Conservation (phyloP, 2,113 vertebrate genomes). For the Prionailurus bengalensis region DNA sequence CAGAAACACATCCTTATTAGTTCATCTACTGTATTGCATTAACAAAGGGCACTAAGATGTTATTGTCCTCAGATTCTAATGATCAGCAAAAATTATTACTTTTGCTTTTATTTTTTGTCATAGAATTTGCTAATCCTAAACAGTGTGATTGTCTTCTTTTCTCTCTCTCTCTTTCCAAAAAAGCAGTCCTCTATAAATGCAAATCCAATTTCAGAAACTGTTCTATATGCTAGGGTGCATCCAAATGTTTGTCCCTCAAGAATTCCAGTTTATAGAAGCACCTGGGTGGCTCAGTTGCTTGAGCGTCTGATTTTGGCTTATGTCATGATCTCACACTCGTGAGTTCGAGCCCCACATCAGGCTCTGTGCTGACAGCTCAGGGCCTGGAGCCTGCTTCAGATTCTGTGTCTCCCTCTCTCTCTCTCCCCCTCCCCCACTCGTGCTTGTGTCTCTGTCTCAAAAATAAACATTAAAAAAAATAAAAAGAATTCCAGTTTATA, state of each 20-base stretch:
- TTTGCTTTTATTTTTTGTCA: constrained; percentile 1
- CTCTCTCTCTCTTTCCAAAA: neutral
- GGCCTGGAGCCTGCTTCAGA: no score
- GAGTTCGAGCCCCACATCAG: no score
- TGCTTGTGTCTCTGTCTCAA: no score
- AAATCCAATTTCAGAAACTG: neutral
- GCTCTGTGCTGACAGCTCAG: no score
- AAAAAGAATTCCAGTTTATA: neutral
- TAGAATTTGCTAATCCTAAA: neutral
- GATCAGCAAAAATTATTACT: neutral
- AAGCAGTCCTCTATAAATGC: neutral
- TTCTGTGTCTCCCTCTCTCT: no score
- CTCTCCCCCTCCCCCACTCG: no score
- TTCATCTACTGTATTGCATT: neutral
- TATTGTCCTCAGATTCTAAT: neutral
- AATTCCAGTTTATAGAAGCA: neutral
- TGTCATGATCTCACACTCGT: no score
- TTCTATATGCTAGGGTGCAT: neutral
- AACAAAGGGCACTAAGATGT: neutral
- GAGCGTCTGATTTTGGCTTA: no score
- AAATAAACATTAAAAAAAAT: no score
- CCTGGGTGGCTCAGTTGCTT: no score
- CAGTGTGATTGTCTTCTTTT: neutral
- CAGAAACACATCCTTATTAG: neutral
- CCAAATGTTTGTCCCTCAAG: neutral